Evolutionary conservation across 2,113 vertebrate genomes (phyloP), one percentile per base, ranked within the genome.

Genomic region (Neoarius graeffei): DNA sequence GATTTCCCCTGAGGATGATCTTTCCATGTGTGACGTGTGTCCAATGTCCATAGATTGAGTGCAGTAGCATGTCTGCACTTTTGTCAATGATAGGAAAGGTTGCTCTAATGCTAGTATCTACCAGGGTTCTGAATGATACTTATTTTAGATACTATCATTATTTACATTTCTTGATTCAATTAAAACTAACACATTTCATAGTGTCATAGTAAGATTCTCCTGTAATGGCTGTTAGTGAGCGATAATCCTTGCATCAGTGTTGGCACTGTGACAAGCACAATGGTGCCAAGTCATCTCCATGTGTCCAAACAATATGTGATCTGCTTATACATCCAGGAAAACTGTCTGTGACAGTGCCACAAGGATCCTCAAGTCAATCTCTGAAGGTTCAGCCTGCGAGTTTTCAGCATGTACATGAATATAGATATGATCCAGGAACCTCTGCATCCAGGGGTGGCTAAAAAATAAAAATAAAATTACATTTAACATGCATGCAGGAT

Each of bases 241-340:
- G 6, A n/a, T 79, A n/a, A 79, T 79, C 13, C 23, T 15, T 14
- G n/a, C 50, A 64, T 83, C 23, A 48, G 11, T 62, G 80, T 42
- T 82, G 59, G 80, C 27, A 82, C 57, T 82, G 9, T 82, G 27
- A 35, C 35, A 23, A 77, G 27, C 2, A 23, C 35, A 60, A 13
- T 1, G 9, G 9, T 42, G 20, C 30, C 60, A 48, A 64, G 35
- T 64, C 81, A 83, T 83, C 30, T 60, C 81, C 81, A 83, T 48
- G 60, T 64, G 10, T 54, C 30, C 81, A 83, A 64, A 83, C 59
- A 62, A 13, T 64, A 82, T 82, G 57, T 64, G 15, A 35, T 82
- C n/a, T 64, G 19, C 19, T 42, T 23, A 60, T 23, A 48, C 13
- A 48, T 83, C 25, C 81, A 64, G 35, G 30, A 83, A 35, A 50